These are phyloP conservation scores for Mythimna loreyi DNA, from an alignment of 2,888 invertebrate genomes.

Conservation along the genomic window DNA sequence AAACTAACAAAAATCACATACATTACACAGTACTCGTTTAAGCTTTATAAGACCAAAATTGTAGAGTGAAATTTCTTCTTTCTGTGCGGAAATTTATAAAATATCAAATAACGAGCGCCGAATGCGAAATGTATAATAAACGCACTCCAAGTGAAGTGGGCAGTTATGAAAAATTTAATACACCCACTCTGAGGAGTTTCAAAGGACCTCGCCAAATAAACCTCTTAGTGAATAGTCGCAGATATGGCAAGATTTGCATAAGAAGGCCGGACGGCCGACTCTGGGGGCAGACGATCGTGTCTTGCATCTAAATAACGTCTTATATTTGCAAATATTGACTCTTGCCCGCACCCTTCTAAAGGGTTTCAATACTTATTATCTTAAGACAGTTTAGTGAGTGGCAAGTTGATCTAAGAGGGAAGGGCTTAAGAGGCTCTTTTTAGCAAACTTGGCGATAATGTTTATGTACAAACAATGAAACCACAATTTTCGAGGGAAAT, in stretches of 20 bases:
- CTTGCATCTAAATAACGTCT: slow-evolving; percentile 89
- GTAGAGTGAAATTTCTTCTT: slow-evolving; percentile 44
- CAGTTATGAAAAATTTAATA: slow-evolving; percentile 88
- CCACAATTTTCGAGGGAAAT: slow-evolving; percentile 38
- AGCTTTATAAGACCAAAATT: slow-evolving; percentile 40
- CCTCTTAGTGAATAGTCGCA: slow-evolving; percentile 85
- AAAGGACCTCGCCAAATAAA: slow-evolving; percentile 85
- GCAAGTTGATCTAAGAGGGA: slow-evolving; percentile 76
- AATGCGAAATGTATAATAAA: slow-evolving; percentile 68
- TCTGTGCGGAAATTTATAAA: slow-evolving; percentile 53
- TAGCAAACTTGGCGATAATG: slow-evolving; percentile 52
- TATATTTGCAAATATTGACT: slow-evolving; percentile 90
- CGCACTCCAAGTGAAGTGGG: slow-evolving; percentile 78
- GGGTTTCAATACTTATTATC: slow-evolving; percentile 85
- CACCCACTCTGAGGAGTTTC: slow-evolving; percentile 79
- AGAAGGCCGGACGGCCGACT: slow-evolving; percentile 81
- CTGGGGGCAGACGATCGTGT: slow-evolving; percentile 84
- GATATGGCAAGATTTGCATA: slow-evolving; percentile 87
- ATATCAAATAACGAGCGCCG: slow-evolving; percentile 63
- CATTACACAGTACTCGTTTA: slow-evolving; percentile 41
- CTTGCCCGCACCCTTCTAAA: slow-evolving; percentile 85
- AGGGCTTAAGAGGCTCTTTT: slow-evolving; percentile 67
- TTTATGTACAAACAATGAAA: slow-evolving; percentile 46
- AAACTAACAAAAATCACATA: slow-evolving; percentile 38
- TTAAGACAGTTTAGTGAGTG: slow-evolving; percentile 85